Evolutionary conservation across 2,113 vertebrate species (phyloP).

Genomic region (Chlamydotis undulata): DNA sequence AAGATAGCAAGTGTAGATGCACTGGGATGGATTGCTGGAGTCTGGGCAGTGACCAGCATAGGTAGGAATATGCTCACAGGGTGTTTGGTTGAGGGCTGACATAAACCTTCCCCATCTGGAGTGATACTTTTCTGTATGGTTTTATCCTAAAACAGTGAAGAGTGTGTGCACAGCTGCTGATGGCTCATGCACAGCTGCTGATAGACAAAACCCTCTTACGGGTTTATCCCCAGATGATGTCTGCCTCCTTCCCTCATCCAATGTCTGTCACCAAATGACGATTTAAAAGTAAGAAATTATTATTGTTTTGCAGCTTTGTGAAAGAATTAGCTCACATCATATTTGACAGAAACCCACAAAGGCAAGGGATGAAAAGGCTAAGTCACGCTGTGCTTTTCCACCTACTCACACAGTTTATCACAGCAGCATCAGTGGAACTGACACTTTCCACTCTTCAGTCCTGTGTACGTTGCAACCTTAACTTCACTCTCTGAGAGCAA

Average conservation of each 20-base stretch:
- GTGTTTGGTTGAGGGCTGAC: neutral
- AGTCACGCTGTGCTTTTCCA: neutral
- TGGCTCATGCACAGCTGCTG: conserved; percentile 45
- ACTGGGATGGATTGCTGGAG: neutral
- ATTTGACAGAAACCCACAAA: neutral
- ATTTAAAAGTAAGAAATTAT: conserved; percentile 17
- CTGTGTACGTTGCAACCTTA: rapidly evolving
- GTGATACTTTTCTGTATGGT: neutral
- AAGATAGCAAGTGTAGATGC: neutral
- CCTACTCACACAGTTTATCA: rapidly evolving
- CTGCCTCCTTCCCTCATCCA: neutral
- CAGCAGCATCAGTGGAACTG: neutral
- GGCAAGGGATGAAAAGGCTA: neutral
- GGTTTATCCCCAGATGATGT: conserved; percentile 22
- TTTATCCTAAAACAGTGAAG: neutral
- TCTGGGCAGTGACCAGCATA: neutral
- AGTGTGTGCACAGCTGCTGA: conserved; percentile 42
- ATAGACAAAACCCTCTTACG: conserved; percentile 36
- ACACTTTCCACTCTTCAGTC: rapidly evolving
- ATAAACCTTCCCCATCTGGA: conserved; percentile 16
- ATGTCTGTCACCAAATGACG: neutral
- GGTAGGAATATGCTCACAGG: rapidly evolving
- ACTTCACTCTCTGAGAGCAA: neutral
- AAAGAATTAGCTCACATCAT: neutral
- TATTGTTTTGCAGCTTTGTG: conserved; percentile 1